These are phyloP conservation scores for Manis javanica DNA, from an alignment of 2,797 vertebrate genomes.

Conservation along the genomic window DNA sequence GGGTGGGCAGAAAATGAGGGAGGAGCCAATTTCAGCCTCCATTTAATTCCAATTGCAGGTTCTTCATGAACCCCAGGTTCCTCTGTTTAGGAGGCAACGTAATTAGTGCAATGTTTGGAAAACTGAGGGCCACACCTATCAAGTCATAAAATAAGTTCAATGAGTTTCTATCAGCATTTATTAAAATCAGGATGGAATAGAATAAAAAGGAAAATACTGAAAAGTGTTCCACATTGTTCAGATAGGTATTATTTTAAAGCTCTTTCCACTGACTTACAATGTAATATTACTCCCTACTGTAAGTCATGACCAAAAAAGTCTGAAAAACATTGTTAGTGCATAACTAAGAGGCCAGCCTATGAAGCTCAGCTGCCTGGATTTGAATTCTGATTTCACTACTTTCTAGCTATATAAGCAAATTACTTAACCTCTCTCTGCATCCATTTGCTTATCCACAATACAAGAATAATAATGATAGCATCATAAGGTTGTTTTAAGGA, in stretches of 20 bases:
- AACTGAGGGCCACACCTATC: background rate
- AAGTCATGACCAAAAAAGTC: background rate
- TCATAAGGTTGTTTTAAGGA: background rate
- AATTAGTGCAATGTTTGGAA: background rate
- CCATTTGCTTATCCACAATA: background rate
- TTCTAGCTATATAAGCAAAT: background rate
- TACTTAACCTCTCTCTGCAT: background rate
- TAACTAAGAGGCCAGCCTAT: background rate
- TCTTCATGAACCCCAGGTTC: background rate
- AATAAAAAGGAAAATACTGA: constrained; percentile 15
- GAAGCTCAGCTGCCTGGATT: background rate
- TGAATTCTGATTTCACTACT: background rate
- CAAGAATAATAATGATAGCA: background rate
- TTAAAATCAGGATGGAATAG: background rate
- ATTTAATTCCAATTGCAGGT: background rate
- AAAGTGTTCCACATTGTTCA: background rate
- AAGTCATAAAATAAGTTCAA: constrained; percentile 5
- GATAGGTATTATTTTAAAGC: background rate
- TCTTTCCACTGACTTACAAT: background rate
- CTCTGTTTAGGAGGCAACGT: background rate
- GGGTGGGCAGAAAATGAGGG: background rate
- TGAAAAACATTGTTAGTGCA: background rate
- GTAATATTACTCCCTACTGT: background rate
- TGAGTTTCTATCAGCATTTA: constrained; percentile 1
- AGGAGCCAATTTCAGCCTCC: background rate